Percentiles rank a stretch among this genome's conserved stretches.
Conservation (phyloP, 2,113 vertebrate species). For the Gnathonemus echidnorhynchus region DNA sequence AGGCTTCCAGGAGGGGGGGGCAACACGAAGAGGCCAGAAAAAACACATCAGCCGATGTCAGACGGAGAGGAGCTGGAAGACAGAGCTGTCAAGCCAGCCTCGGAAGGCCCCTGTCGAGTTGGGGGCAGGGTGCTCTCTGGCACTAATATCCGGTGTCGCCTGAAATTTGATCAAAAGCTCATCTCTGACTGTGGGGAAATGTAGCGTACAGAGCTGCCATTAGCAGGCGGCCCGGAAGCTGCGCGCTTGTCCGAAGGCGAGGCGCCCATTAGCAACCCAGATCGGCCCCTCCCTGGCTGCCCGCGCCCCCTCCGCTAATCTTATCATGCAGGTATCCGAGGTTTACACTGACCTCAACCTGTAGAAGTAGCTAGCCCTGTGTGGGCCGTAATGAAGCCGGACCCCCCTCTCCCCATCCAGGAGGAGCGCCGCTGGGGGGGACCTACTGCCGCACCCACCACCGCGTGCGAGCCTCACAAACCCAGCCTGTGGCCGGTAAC, state of each 20-base stretch:
- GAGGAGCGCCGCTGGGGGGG: background rate
- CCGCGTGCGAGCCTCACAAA: background rate
- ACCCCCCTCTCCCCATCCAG: background rate
- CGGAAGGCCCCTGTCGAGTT: background rate
- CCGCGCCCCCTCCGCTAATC: background rate
- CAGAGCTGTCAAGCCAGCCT: background rate
- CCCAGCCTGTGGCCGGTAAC: background rate
- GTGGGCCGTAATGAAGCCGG: background rate
- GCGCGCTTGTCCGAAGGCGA: background rate
- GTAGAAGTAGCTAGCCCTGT: background rate
- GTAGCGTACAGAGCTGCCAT: background rate
- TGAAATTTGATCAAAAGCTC: background rate
- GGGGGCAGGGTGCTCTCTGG: background rate
- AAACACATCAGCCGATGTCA: background rate
- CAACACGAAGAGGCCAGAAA: background rate
- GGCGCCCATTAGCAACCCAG: background rate
- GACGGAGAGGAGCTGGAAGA: background rate
- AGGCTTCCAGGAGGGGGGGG: background rate
- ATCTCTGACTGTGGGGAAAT: conserved; percentile 1
- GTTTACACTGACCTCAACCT: background rate
- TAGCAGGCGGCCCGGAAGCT: background rate
- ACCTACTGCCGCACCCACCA: background rate
- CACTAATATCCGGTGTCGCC: background rate
- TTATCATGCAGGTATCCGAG: background rate
- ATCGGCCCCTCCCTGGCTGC: background rate